Conservation (phyloP, 2,888 invertebrate species). For the Tenodera sinensis region DNA sequence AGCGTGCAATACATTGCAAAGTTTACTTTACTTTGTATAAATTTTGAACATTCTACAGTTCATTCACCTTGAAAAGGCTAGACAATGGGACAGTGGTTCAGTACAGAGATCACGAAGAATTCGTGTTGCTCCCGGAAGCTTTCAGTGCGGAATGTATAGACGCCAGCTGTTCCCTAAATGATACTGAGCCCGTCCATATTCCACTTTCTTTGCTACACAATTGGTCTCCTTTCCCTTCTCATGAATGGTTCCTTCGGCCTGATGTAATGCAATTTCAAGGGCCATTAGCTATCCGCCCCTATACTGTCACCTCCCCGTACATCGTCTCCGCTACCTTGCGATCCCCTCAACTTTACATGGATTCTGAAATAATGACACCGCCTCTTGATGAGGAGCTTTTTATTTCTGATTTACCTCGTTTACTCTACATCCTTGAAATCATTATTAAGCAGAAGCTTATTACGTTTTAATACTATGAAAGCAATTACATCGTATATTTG, state of each 20-base stretch:
- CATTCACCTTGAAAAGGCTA: too few species aligned
- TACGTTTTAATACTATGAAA: too few species aligned
- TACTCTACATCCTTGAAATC: neutral
- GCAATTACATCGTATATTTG: too few species aligned
- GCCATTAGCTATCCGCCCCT: neutral
- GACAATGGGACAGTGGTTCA: too few species aligned
- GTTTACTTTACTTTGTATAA: too few species aligned
- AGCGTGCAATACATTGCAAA: too few species aligned
- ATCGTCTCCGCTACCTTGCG: neutral
- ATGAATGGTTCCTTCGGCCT: conserved; percentile 4
- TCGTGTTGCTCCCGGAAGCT: neutral
- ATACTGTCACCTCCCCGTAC: neutral
- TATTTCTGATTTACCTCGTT: neutral
- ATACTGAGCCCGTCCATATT: neutral
- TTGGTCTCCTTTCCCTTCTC: neutral
- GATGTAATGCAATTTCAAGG: conserved; percentile 13
- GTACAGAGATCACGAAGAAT: too few species aligned
- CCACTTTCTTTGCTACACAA: neutral
- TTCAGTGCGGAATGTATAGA: neutral
- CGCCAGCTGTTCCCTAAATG: neutral
- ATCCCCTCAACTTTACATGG: neutral
- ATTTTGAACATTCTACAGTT: too few species aligned
- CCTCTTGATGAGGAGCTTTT: neutral
- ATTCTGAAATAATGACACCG: neutral
- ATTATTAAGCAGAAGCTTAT: too few species aligned